Conservation (phyloP, 2,797 vertebrate species). For the Rhinatrema bivittatum region DNA sequence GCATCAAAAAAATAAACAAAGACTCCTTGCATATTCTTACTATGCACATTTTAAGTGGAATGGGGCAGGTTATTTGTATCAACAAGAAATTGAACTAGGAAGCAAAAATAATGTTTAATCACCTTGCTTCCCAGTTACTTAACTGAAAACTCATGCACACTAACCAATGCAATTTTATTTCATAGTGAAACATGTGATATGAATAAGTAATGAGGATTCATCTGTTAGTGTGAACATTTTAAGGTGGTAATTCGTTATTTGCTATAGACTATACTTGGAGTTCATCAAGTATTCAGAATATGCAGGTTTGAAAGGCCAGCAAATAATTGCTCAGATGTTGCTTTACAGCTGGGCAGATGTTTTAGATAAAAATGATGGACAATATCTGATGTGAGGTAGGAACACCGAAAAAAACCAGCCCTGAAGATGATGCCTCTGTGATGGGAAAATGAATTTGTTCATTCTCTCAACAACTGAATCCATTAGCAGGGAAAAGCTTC, state of each 20-base stretch:
- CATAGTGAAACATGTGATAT: slow-evolving; percentile 31
- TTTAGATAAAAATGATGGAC: slow-evolving; percentile 31
- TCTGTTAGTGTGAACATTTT: slow-evolving; percentile 38
- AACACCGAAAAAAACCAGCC: slow-evolving; percentile 30
- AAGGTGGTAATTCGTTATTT: slow-evolving; percentile 39
- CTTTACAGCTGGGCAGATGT: no score
- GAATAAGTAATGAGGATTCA: slow-evolving; percentile 52
- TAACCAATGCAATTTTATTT: no score
- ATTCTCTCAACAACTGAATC: slow-evolving; percentile 39
- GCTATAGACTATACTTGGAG: slow-evolving; percentile 35
- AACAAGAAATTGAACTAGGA: no score
- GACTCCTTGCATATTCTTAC: slow-evolving; percentile 29
- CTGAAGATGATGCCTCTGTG: slow-evolving; percentile 45
- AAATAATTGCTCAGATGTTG: slow-evolving; percentile 24
- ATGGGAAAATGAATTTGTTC: slow-evolving; percentile 36
- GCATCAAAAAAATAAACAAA: no score
- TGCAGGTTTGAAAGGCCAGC: slow-evolving; percentile 18
- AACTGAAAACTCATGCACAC: no score
- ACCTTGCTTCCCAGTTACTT: no score
- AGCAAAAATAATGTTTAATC: no score
- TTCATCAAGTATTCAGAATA: slow-evolving; percentile 45
- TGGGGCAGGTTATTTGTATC: no score
- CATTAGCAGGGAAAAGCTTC: no score
- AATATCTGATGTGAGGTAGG: slow-evolving; percentile 17
- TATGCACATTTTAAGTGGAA: no score